Base-by-base conservation (phyloP, 2,888 invertebrate genomes). In the Trilocha varians region DNA sequence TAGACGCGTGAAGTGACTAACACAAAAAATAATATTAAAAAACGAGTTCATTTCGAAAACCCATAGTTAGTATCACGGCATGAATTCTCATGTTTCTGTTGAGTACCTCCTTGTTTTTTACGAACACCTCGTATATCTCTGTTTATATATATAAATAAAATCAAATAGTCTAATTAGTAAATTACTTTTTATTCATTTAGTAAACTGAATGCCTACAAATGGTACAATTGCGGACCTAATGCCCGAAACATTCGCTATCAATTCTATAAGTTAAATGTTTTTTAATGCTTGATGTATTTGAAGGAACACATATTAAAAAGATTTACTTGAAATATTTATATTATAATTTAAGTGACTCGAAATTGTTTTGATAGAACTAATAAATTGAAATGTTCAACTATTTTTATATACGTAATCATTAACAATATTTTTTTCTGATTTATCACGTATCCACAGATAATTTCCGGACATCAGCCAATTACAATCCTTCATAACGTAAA, bases 401-500 rank as follows among this genome's bases (percentile, higher is more conserved):
- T 25, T 25, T 1, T 6, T 25, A 25, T 25, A 9, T 25, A 9
- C 25, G 25, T 11, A 25, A 25, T 9, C 25, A 3, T 25, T 11
- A 25, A 25, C 5, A 25, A 11, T 25, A 2, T 25, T 25, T 1
- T 25, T 18, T 18, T 6, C 25, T 25, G 25, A 25, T 25, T 25
- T 25, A 25, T 25, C 2, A 11, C 11, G 25, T 2, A 25, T 11
- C 1, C 25, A 25, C 25, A 9, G 33, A 38, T 37, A 41, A 35
- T 16, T 32, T 17, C 9, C 36, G 39, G 43, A 44, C 51, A 48
- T 53, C 47, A 42, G 48, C 52, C 66, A 70, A 73, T 72, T 66
- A 72, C 64, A 68, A 66, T 73, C 58, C 62, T 65, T 70, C 74
- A 72, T 70, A 65, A 53, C 53, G 43, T 53, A 67, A 68, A 65